Evolutionary conservation across 2,113 vertebrate genomes (phyloP).

Genomic region (Oreotrochilus melanogaster): DNA sequence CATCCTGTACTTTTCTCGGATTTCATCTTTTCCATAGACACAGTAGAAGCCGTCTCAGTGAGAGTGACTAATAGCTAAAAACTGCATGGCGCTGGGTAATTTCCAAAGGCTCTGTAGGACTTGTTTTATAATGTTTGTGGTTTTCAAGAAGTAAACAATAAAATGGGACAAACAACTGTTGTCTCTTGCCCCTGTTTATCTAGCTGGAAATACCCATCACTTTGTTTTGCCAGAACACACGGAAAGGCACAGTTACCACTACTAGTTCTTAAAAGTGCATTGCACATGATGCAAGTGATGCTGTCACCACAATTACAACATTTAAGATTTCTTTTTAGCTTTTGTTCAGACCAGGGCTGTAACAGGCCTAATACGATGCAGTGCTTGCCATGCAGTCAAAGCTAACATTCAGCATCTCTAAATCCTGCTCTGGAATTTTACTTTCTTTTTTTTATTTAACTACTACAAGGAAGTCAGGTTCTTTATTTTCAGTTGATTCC

Average conservation of each 20-base stretch:
- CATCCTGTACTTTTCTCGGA: slow-evolving; percentile 12
- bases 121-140: slow-evolving; percentile 74
- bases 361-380: accelerated
- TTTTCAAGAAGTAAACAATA: slow-evolving; percentile 74
- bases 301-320: neutral
- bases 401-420: neutral
- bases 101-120: slow-evolving; percentile 69
- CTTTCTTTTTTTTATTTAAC: neutral
- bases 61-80: slow-evolving; percentile 73
- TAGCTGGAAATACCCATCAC: slow-evolving; percentile 50
- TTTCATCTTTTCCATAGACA: slow-evolving; percentile 66
- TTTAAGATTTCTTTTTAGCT: neutral
- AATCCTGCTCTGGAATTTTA: neutral
- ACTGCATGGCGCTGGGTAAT: slow-evolving; percentile 61
- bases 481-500: neutral
- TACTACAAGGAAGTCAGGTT: neutral
- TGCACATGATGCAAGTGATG: neutral
- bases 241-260: neutral
- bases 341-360: neutral
- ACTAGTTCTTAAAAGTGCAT: neutral
- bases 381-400: neutral
- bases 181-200: slow-evolving; percentile 59
- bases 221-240: neutral
- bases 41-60: slow-evolving; percentile 29
- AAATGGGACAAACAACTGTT: slow-evolving; percentile 71